Conservation (phyloP, 30 jellyfish, hydroid and myxozoan species). For the Aurelia coerulea region DNA sequence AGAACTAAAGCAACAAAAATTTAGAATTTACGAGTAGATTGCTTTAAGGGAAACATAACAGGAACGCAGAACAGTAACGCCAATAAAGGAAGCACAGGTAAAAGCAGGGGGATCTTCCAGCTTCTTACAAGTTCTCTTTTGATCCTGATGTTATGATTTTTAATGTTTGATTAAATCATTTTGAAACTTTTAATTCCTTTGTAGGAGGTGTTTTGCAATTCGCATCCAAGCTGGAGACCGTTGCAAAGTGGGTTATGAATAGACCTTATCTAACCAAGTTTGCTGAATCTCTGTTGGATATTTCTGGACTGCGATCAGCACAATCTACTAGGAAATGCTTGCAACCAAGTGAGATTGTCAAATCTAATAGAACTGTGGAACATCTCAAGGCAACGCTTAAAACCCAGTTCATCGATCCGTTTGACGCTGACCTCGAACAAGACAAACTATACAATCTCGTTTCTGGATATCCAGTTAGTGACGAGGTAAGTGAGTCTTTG, state of each 20-base stretch:
- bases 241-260: constrained; percentile 59
- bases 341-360: constrained; percentile 24
- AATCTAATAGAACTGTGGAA: constrained; percentile 31
- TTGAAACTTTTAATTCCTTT: not conserved
- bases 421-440: constrained; percentile 3
- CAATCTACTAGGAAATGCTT: constrained; percentile 22
- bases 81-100: not conserved
- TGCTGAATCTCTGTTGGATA: constrained; percentile 36
- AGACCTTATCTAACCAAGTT: constrained; percentile 42
- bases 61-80: not conserved
- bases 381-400: not conserved
- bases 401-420: constrained; percentile 43
- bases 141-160: not conserved
- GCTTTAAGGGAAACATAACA: no score
- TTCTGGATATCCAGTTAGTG: constrained; percentile 40
- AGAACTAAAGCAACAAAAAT: not conserved
- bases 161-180: not conserved
- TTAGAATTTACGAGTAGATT: not conserved
- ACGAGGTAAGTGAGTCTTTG: constrained; percentile 29
- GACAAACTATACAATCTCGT: constrained; percentile 36
- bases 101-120: not conserved
- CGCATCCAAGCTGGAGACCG: constrained; percentile 37
- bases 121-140: not conserved
- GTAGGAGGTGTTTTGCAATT: constrained; percentile 35
- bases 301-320: constrained; percentile 5